Evolutionary conservation across 2,113 vertebrate species (phyloP).

Genomic region (Rhodinocichla rosea): DNA sequence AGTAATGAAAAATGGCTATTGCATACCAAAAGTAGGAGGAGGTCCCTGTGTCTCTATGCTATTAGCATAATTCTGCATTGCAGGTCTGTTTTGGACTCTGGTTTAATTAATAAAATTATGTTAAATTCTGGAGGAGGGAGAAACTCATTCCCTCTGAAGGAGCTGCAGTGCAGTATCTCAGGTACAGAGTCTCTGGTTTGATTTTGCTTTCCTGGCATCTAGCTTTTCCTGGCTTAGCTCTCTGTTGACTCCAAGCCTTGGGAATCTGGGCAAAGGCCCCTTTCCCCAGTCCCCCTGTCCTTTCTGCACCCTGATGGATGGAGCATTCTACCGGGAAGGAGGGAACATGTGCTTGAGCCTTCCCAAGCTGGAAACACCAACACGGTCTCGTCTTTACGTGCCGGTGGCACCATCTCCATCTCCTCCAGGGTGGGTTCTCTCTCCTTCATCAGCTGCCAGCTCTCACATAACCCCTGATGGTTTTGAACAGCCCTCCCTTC

Average conservation of each 20-base stretch:
- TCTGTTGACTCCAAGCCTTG: not conserved
- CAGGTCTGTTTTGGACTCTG: not conserved
- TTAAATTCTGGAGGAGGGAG: not conserved
- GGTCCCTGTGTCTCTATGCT: not conserved
- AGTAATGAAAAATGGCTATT: not conserved
- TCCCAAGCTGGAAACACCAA: not conserved
- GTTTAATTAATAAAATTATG: not conserved
- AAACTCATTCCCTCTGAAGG: not conserved
- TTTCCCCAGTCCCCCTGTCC: not conserved
- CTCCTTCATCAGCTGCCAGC: rapidly evolving
- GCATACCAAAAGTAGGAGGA: not conserved
- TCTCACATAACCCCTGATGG: not conserved
- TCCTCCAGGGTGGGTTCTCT: not conserved
- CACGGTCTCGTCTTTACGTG: rapidly evolving
- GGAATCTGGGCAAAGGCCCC: not conserved
- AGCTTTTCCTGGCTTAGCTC: not conserved
- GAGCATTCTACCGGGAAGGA: not conserved
- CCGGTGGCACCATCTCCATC: rapidly evolving
- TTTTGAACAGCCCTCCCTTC: not conserved
- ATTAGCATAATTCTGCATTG: not conserved
- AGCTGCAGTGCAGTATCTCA: not conserved
- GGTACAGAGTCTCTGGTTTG: not conserved
- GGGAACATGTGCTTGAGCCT: not conserved
- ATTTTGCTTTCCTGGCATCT: not conserved
- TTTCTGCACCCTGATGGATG: not conserved